These are phyloP conservation scores for Argynnis bischoffii DNA, from an alignment of 2,888 invertebrate species.

Conservation along the genomic window DNA sequence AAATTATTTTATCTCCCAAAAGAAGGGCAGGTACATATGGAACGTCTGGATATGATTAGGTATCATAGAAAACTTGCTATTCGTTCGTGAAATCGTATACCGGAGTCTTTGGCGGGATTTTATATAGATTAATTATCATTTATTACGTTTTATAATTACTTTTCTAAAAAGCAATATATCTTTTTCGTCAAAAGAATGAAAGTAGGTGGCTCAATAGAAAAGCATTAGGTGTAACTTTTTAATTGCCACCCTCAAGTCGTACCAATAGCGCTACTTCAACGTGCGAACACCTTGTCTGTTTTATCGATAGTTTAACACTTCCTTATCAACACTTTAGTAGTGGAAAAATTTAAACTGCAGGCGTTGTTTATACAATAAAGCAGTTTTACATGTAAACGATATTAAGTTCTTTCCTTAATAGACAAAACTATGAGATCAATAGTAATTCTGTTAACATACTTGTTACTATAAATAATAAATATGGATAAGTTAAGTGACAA, in stretches of 20 bases:
- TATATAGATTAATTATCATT: neutral
- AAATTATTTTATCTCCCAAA: conserved; percentile 7
- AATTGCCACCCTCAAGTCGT: conserved; percentile 21
- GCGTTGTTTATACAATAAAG: conserved; percentile 9
- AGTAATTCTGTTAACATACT: neutral
- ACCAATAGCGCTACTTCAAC: conserved; percentile 31
- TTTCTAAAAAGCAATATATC: neutral
- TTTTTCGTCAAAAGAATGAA: neutral
- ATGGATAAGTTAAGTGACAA: conserved; percentile 53
- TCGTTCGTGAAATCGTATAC: conserved; percentile 10
- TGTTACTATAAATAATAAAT: conserved; percentile 33
- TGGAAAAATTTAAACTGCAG: conserved; percentile 20
- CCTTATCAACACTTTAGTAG: conserved; percentile 29
- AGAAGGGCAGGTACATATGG: neutral
- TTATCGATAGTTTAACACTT: conserved; percentile 75
- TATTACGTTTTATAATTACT: neutral
- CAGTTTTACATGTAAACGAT: neutral
- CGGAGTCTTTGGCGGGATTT: neutral
- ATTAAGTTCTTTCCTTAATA: neutral
- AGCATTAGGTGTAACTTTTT: conserved; percentile 3
- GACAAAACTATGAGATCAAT: neutral
- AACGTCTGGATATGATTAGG: conserved; percentile 16
- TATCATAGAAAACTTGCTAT: conserved; percentile 23
- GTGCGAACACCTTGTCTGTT: conserved; percentile 62
- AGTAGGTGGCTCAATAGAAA: neutral